phyloP scores from a whole-genome alignment of 2,888 invertebrate species.

The Linnaemya vulpina region DNA sequence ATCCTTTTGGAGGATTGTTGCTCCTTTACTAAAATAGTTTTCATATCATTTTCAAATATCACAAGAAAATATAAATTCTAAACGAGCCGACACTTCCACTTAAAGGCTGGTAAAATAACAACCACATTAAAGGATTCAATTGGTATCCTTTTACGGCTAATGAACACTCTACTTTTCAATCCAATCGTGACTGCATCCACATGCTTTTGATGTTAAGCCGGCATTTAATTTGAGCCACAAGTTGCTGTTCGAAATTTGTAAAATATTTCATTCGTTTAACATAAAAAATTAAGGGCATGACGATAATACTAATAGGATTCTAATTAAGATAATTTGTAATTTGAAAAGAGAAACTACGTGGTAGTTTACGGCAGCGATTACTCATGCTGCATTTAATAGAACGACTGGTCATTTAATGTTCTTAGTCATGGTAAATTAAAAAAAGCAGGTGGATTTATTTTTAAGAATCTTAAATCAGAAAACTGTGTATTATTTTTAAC shows the following conservation, averaged over 20 bases:
- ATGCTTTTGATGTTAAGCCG: constrained; percentile 40
- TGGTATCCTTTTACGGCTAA: constrained; percentile 9
- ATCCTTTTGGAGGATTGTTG: constrained; percentile 16
- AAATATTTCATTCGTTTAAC: constrained; percentile 17
- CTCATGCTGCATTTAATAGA: neutral
- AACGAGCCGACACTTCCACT: neutral
- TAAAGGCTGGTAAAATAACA: neutral
- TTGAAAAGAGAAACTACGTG: neutral
- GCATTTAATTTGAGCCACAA: neutral
- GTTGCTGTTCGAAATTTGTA: constrained; percentile 12
- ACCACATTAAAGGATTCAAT: constrained; percentile 41
- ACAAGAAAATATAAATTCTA: neutral
- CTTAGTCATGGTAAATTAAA: constrained; percentile 18
- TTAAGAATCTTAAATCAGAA: neutral
- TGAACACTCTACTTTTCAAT: neutral
- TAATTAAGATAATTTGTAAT: constrained; percentile 60
- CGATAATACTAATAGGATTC: constrained; percentile 47
- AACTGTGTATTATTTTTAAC: too few species aligned
- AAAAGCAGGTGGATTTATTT: constrained; percentile 21
- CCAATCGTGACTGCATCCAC: neutral
- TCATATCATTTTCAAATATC: neutral
- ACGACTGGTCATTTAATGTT: neutral
- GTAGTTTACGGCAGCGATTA: constrained; percentile 4
- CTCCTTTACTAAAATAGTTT: neutral
- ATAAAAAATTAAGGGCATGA: constrained; percentile 14